phyloP scores from a whole-genome alignment of 1,140 invertebrate species.

The Drosophila tani region DNA sequence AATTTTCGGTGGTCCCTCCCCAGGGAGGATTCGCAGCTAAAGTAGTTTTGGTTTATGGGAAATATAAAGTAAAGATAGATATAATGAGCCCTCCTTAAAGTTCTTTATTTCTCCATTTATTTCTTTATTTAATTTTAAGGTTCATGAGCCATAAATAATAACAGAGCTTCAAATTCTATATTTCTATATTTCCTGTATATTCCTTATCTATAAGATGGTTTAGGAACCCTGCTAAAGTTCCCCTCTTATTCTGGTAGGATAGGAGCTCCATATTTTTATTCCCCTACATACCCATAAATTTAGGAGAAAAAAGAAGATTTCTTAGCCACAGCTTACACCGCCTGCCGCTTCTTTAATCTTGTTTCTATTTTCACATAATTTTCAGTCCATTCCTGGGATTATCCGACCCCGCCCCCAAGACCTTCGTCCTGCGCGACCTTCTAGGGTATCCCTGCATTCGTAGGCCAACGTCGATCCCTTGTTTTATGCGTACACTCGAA shows the following conservation, averaged over 20 bases:
- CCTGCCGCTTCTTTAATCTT: slow-evolving; percentile 20
- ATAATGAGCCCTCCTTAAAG: background rate
- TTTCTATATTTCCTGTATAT: background rate
- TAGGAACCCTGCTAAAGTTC: background rate
- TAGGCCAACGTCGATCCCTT: slow-evolving; percentile 33
- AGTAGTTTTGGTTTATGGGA: background rate
- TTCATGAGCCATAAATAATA: background rate
- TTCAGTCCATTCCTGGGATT: slow-evolving; percentile 43
- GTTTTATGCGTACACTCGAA: slow-evolving; percentile 41
- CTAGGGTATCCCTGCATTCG: slow-evolving; percentile 34
- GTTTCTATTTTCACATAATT: slow-evolving; percentile 45
- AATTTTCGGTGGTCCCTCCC: background rate
- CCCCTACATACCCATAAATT: slow-evolving; percentile 18
- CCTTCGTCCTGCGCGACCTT: slow-evolving; percentile 10
- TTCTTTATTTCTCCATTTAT: background rate
- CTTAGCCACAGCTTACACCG: slow-evolving; percentile 1
- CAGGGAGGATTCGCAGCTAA: background rate
- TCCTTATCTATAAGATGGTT: background rate
- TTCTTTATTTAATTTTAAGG: background rate
- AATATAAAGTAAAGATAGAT: background rate
- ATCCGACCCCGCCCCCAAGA: slow-evolving; percentile 10
- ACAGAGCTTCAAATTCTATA: background rate
- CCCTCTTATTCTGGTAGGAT: background rate
- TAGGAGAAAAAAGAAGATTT: background rate
- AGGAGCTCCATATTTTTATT: background rate